Evolutionary conservation across 2,113 vertebrate species (phyloP), one percentile per base, ranked within the genome.

Genomic region (Acrocephalus kingi): DNA sequence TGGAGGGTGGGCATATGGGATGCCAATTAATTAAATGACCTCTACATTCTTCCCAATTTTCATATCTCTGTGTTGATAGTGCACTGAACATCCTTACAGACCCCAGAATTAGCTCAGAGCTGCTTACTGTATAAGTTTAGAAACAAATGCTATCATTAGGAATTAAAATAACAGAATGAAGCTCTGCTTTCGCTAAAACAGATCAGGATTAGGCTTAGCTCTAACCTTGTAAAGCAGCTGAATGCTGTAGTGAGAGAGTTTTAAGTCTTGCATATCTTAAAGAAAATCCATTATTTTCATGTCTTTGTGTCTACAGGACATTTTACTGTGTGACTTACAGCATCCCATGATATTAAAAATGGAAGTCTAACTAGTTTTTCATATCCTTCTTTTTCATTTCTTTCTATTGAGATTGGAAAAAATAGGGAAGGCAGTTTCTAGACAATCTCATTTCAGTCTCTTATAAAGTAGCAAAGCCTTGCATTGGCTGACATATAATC

Each of bases 341-440:
- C 61, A 31, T 59, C n/a, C 79, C 5, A 4, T 67, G 33, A 63
- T 89, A 87, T 72, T 87, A 62, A 93, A 95, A 93, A 71, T 63
- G 12, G 23, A 77, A 68, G 52, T 48, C n/a, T 55, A 74, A 51
- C 46, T 48, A 59, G 17, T 35, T 95, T 90, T 86, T 90, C 30
- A 13, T 89, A 20, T 46, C 59, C 3, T 78, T 92, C 63, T 69
- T 71, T 86, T 81, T 83, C 46, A 81, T 90, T 92, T 81, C 46
- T 91, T 80, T 68, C 33, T 12, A 3, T 52, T 64, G 54, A 94
- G 80, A 58, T 46, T 86, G 58, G 72, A 81, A 93, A 87, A 68
- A 93, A 56, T 63, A 94, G 30, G 22, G 33, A 84, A 84, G 37
- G 35, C 81, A 87, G 77, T 97, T 94, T 87, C 59, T 68, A 93